Evolutionary conservation across 2,113 vertebrate genomes (phyloP), one percentile per base, ranked within the genome.

Genomic region (Chunga burmeisteri): DNA sequence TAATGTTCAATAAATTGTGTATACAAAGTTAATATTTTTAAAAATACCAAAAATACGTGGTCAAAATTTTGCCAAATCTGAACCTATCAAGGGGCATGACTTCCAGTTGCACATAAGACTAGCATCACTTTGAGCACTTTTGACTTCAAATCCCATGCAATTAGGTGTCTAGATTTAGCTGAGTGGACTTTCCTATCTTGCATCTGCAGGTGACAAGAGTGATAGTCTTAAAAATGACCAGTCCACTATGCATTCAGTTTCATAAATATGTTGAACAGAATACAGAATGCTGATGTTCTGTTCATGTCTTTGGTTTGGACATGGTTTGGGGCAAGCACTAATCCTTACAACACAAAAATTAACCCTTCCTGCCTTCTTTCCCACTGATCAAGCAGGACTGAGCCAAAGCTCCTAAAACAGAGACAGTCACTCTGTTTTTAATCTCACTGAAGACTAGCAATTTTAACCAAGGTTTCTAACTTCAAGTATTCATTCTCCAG

Each of bases 131-230:
- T 29, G 11, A 91, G 8, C 7, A 15, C 30, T 79, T 62, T 50
- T 52, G 34, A 29, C 6, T 74, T 74, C 30, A 2, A 5, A 26
- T 10, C 3, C 12, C 21, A n/a, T 1, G 0, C 25, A 56, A n/a
- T 6, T 11, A 42, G 20, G 23, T 67, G 9, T 14, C 29, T 40
- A 34, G 5, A 10, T 75, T 68, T 65, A 65, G 13, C 25, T 59
- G 30, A 53, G 34, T 34, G 9, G 26, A 13, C 5, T 80, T 84
- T 75, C 44, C 80, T 18, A 38, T 25, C 44, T 26, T 65, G 13
- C 44, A 80, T 9, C 21, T n/a, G 21, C 13, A 46, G 29, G 25
- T 68, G 34, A 53, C 30, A 29, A 70, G n/a, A 49, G 44, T 22
- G 4, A 6, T 49, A 44, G 34, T 49, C 32, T 65, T 71, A 88